Evolutionary conservation across 2,113 vertebrate species (phyloP).

Genomic region (Scophthalmus maximus): DNA sequence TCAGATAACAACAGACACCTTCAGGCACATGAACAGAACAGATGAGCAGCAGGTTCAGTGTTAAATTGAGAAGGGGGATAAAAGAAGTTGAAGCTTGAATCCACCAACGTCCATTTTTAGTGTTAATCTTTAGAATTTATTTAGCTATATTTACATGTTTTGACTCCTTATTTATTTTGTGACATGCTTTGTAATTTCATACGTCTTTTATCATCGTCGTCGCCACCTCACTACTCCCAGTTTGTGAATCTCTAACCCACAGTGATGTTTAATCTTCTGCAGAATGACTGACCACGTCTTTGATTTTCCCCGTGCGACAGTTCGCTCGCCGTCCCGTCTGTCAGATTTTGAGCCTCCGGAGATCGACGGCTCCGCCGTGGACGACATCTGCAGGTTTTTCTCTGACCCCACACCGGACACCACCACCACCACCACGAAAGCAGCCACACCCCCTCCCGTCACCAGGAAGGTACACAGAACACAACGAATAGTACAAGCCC

Average conservation of each 20-base stretch:
- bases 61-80: no score
- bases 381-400: conserved; percentile 34
- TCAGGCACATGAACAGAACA: neutral
- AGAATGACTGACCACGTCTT: neutral
- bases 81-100: no score
- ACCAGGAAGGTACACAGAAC: conserved; percentile 20
- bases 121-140: no score
- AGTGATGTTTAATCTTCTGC: no score
- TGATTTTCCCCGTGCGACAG: conserved; percentile 18
- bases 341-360: conserved; percentile 36
- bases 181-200: no score
- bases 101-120: no score
- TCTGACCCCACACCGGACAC: neutral
- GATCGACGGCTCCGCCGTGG: conserved; percentile 64
- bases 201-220: no score
- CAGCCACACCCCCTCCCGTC: neutral
- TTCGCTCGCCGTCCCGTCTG: neutral
- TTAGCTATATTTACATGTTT: no score
- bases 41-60: no score
- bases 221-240: no score
- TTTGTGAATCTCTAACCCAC: no score
- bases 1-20: conserved; percentile 37
- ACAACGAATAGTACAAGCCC: neutral
- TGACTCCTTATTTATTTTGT: no score
- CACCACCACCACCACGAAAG: neutral